Percentiles rank a stretch among this genome's conserved stretches.
These are phyloP conservation scores for Melanotaenia pygmaea DNA, from an alignment of 2,797 vertebrate genomes.

Conservation along the genomic window DNA sequence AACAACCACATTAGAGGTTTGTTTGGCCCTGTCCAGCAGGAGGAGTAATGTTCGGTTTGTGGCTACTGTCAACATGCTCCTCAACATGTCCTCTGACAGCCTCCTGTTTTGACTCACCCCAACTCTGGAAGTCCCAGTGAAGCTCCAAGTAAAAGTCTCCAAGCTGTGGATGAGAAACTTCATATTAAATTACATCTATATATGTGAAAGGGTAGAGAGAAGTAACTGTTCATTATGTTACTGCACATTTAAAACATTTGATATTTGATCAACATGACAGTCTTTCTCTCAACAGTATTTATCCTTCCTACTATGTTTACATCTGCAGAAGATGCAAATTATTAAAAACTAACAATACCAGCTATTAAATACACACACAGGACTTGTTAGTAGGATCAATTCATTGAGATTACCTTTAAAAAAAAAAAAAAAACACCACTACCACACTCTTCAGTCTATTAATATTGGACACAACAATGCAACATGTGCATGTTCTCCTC, in stretches of 20 bases:
- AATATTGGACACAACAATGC: background rate
- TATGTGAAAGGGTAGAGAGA: background rate
- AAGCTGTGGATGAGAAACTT: slow-evolving; percentile 84
- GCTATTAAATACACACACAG: background rate
- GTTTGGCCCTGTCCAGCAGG: slow-evolving; percentile 53
- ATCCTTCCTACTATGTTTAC: background rate
- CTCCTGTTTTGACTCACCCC: slow-evolving; percentile 88
- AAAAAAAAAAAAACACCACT: background rate
- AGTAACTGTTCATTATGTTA: background rate
- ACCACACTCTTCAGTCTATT: background rate
- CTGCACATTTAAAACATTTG: background rate
- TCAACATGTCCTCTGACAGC: background rate
- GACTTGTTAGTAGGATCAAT: background rate
- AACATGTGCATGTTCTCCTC: background rate
- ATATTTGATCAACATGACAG: background rate
- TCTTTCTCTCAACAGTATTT: background rate
- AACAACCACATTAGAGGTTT: background rate
- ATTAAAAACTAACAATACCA: background rate
- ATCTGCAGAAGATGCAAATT: too few species aligned
- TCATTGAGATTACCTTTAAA: background rate
- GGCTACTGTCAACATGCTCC: background rate
- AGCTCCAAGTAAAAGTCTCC: slow-evolving; percentile 99
- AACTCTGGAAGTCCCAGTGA: slow-evolving; percentile 99
- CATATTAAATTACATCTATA: background rate
- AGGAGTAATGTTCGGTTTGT: slow-evolving; percentile 33